These are phyloP conservation scores for Pagetopsis macropterus DNA, from an alignment of 2,797 vertebrate species.

Conservation along the genomic window DNA sequence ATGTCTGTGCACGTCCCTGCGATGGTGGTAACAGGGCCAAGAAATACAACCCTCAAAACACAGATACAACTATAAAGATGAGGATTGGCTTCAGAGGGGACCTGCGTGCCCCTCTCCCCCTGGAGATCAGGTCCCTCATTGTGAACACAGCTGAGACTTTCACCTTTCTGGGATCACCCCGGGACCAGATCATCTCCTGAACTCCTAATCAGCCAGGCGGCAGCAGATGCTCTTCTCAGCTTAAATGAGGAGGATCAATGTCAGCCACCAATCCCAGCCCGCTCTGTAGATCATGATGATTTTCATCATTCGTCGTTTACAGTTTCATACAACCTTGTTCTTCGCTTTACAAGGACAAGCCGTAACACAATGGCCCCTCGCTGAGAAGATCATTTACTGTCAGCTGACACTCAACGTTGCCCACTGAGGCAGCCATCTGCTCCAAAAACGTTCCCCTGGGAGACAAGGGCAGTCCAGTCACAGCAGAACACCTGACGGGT, in stretches of 20 bases:
- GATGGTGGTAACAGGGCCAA: background rate
- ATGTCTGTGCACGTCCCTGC: no score
- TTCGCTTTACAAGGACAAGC: conserved; percentile 40
- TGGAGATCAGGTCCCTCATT: conserved; percentile 32
- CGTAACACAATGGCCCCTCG: conserved; percentile 28
- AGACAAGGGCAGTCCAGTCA: conserved; percentile 30
- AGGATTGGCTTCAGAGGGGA: conserved; percentile 19
- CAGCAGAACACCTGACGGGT: conserved; percentile 47
- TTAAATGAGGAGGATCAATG: conserved; percentile 36
- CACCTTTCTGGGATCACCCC: conserved; percentile 24
- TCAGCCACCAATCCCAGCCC: conserved; percentile 1
- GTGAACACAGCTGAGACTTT: conserved; percentile 61
- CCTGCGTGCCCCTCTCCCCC: conserved; percentile 11
- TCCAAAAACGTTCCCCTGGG: conserved; percentile 64
- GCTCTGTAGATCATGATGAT: conserved; percentile 17
- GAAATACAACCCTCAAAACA: background rate
- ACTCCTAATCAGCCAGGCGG: conserved; percentile 34
- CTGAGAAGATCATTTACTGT: conserved; percentile 66
- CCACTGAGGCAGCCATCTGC: conserved; percentile 64
- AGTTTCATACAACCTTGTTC: conserved; percentile 38
- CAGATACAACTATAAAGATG: background rate
- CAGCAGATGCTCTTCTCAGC: conserved; percentile 44
- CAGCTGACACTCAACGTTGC: conserved; percentile 55
- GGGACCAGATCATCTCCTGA: conserved; percentile 49
- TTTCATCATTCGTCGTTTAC: conserved; percentile 25